Evolutionary conservation across 2,113 vertebrate species (phyloP), one percentile per base, ranked within the genome.

Genomic region (Equus przewalskii): DNA sequence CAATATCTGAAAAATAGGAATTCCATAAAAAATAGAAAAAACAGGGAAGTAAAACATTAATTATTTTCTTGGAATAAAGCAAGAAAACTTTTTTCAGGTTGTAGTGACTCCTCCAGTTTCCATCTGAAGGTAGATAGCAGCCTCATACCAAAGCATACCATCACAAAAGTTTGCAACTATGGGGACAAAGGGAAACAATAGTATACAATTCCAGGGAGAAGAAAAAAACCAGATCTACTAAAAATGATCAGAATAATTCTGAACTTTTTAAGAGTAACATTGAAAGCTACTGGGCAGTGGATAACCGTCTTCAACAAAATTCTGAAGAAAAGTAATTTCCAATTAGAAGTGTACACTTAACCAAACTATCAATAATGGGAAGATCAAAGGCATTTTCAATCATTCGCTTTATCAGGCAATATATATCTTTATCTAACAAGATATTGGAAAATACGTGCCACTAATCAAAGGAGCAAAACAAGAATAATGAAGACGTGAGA

Each of bases 281-380:
- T 67, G 13, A 93, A 93, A 93, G 16, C 12, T 70, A 69, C 73
- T 75, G 36, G 46, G 12, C 64, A 89, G 15, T 72, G 6, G 15
- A 81, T 6, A 79, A 58, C 13, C 64, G 15, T 56, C 36, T 95
- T 73, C 14, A 78, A 62, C 83, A 58, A 21, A 81, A 30, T 79
- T 93, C 49, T 90, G n/a, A 73, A 93, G 58, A 51, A 58, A 73
- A 94, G 16, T 30, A 65, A 79, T 81, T 75, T 90, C 33, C 15
- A 26, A 62, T 19, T 81, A 44, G 11, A 85, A 67, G 24, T 65
- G 30, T 93, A 36, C 41, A 24, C 49, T 64, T 95, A 65, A 16
- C 46, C 46, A 80, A 14, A 9, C 11, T 86, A 36, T 81, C 18
- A 72, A 7, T 36, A 28, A 54, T 36, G 33, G 28, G 18, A 75